Conservation (phyloP, 2,888 invertebrate genomes). For the Pseudococcus longispinus region DNA sequence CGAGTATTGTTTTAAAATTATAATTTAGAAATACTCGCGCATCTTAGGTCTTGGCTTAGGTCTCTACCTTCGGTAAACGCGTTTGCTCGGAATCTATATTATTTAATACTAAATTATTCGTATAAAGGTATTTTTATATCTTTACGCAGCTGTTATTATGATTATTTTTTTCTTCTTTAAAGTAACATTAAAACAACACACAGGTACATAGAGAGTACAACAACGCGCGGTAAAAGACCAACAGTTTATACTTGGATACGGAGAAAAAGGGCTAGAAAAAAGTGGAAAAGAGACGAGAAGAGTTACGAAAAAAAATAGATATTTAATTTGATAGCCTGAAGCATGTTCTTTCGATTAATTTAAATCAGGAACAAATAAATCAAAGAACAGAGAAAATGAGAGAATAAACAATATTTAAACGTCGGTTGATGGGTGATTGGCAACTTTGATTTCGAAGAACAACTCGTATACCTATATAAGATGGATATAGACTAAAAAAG, state of each 20-base stretch:
- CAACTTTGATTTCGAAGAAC: conserved; percentile 57
- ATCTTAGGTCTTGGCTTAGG: not conserved
- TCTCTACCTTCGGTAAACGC: not conserved
- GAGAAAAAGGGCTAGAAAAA: not conserved
- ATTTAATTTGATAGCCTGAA: conserved; percentile 55
- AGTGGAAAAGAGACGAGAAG: not conserved
- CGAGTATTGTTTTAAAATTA: conserved; percentile 37
- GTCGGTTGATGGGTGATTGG: conserved; percentile 56
- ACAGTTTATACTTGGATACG: not conserved
- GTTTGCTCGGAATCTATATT: not conserved
- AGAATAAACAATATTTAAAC: conserved; percentile 56
- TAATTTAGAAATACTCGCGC: not conserved
- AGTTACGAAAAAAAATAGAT: conserved; percentile 48
- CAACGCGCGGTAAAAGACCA: too few relatives aligned
- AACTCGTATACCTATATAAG: not conserved
- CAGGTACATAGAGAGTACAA: not conserved
- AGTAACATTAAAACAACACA: not conserved
- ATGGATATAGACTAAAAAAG: conserved; percentile 46
- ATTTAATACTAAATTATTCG: not conserved
- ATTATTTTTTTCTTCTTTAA: conserved; percentile 5
- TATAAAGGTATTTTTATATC: conserved; percentile 35
- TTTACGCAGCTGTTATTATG: conserved; percentile 14
- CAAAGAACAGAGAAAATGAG: conserved; percentile 55
- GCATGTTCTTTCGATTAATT: conserved; percentile 55
- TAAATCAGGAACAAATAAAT: conserved; percentile 57